A percentile compares a stretch with the other conserved stretches of the same genome.
Conservation (phyloP, 2,797 vertebrate species). For the Synanceia verrucosa region DNA sequence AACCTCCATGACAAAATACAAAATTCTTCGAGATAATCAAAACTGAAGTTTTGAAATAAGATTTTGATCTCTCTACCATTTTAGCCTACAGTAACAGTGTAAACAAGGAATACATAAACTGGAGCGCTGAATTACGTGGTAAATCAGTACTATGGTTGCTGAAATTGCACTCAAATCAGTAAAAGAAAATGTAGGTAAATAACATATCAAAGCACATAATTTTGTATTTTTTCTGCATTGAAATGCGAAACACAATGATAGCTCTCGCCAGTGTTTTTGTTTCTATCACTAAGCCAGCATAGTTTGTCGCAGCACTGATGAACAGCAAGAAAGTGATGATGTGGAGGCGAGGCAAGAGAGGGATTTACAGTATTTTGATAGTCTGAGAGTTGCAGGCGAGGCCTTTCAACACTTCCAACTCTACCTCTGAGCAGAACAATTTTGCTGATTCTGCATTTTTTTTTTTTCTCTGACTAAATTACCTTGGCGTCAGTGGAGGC, state of each 20-base stretch:
- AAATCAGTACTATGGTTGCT: not conserved
- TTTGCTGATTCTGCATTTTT: conserved; percentile 70
- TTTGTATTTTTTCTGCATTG: not conserved
- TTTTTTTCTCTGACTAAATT: conserved; percentile 65
- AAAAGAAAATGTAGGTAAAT: not conserved
- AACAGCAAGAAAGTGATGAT: conserved; percentile 42
- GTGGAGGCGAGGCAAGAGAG: conserved; percentile 46
- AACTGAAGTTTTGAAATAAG: not conserved
- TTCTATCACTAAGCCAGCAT: conserved; percentile 3
- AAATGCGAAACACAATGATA: conserved; percentile 11
- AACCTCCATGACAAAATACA: not conserved
- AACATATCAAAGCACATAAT: not conserved
- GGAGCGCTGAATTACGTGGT: not conserved
- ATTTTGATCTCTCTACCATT: not conserved
- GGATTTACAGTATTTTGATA: conserved; percentile 69
- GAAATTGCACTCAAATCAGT: conserved; percentile 6
- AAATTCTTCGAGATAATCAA: not conserved
- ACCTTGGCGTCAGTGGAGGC: conserved; percentile 69
- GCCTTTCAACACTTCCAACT: conserved; percentile 66
- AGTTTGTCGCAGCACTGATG: conserved; percentile 22
- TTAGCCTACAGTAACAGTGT: not conserved
- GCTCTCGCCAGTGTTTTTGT: conserved; percentile 6
- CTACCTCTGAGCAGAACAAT: conserved; percentile 67
- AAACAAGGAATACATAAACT: not conserved
- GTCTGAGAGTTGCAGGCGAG: conserved; percentile 55